A percentile compares a stretch with the other conserved stretches of the same genome.
Evolutionary conservation across 2,797 vertebrate species (phyloP).

Genomic region (Chrysolophus pictus): DNA sequence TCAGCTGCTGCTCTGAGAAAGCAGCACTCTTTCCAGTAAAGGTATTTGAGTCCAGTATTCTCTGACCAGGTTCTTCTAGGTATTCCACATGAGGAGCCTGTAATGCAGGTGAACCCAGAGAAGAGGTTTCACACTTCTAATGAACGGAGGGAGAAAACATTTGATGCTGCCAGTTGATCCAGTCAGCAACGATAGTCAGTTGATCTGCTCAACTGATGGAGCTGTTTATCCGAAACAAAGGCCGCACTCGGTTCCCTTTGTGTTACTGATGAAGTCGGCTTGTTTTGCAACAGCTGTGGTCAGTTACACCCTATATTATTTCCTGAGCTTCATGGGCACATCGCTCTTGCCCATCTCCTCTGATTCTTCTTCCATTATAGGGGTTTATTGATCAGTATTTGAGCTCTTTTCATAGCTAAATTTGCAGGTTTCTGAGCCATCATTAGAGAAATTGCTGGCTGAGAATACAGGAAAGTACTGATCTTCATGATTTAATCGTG

Average conservation of each 20-base stretch:
- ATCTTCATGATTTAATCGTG: background rate
- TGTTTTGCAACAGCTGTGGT: background rate
- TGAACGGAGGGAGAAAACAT: fast-evolving
- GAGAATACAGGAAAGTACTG: background rate
- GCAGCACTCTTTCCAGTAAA: background rate
- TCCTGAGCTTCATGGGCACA: background rate
- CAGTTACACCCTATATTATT: background rate
- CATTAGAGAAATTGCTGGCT: background rate
- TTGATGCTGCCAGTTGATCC: background rate
- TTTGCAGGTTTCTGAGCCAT: background rate
- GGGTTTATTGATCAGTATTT: background rate
- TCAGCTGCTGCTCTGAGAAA: background rate
- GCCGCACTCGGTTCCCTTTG: background rate
- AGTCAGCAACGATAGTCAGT: background rate
- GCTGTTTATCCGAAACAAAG: background rate
- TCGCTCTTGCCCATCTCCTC: background rate
- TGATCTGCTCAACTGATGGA: background rate
- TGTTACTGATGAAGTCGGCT: background rate
- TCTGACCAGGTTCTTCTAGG: background rate
- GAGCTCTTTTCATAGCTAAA: background rate
- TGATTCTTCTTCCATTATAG: background rate
- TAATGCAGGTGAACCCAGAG: background rate
- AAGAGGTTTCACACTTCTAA: background rate
- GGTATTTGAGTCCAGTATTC: background rate
- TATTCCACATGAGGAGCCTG: background rate